phyloP scores from a whole-genome alignment of 2,797 vertebrate genomes.

The Anguilla pacifica region DNA sequence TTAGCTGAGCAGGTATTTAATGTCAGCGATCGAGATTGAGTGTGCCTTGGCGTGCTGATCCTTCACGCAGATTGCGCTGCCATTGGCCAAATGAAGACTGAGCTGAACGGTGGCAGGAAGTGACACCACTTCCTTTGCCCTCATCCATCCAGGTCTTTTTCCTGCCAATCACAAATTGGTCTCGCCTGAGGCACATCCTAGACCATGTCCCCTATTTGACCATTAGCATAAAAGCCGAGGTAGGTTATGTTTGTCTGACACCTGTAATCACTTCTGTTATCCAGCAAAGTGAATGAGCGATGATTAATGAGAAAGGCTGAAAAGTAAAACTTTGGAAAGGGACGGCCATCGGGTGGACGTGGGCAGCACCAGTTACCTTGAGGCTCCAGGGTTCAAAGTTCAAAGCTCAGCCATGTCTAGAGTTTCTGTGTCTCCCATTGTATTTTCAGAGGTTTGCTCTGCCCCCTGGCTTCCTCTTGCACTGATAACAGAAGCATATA shows the following conservation, averaged over 20 bases:
- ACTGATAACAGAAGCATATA: too few relatives aligned
- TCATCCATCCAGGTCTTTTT: constrained; percentile 23
- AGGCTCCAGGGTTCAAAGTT: neutral
- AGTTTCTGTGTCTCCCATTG: neutral
- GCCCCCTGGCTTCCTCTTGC: neutral
- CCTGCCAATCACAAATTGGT: constrained; percentile 41
- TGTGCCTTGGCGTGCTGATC: neutral
- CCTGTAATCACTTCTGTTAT: neutral
- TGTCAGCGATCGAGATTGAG: constrained; percentile 3
- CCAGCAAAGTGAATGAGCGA: neutral
- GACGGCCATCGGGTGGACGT: neutral
- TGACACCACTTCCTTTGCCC: neutral
- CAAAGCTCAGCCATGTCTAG: neutral
- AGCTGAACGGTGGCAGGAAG: neutral
- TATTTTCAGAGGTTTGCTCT: neutral
- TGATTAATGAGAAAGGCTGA: neutral
- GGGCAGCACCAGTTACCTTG: neutral
- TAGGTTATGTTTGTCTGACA: constrained; percentile 20
- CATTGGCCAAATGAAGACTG: constrained; percentile 26
- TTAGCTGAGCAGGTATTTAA: neutral
- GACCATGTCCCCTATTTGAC: constrained; percentile 32
- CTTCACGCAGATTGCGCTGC: constrained; percentile 1
- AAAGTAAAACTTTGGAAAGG: neutral
- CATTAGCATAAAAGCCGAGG: constrained; percentile 27
- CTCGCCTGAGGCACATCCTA: constrained; percentile 28